Conservation (phyloP, 2,888 invertebrate genomes). For the Antheraea yamamai region DNA sequence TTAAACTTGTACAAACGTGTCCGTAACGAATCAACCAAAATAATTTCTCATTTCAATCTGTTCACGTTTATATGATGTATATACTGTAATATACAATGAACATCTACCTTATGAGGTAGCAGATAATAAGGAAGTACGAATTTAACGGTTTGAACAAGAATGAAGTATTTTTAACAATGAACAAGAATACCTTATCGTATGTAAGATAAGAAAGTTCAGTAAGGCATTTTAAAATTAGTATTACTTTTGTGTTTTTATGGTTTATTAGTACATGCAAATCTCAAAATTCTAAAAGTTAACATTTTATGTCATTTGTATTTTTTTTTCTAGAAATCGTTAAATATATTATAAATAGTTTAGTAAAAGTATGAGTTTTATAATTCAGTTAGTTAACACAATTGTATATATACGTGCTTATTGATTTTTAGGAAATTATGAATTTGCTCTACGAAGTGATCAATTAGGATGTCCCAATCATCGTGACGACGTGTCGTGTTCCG, state of each 20-base stretch:
- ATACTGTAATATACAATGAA: conserved; percentile 31
- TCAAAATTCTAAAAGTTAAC: too few relatives aligned
- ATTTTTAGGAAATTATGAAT: not conserved
- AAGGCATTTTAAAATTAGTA: not conserved
- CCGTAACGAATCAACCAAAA: conserved; percentile 50
- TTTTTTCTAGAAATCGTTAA: too few relatives aligned
- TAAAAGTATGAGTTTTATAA: not conserved
- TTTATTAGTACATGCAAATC: too few relatives aligned
- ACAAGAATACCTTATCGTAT: conserved; percentile 14
- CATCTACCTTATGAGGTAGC: conserved; percentile 35
- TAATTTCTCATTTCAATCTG: conserved; percentile 38
- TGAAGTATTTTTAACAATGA: conserved; percentile 25
- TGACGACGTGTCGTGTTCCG: too few relatives aligned
- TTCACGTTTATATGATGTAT: conserved; percentile 33
- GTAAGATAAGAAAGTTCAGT: conserved; percentile 10
- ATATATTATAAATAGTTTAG: not conserved
- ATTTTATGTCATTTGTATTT: too few relatives aligned
- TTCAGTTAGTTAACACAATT: not conserved
- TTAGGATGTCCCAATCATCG: too few relatives aligned
- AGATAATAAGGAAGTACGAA: conserved; percentile 63
- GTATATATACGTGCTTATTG: not conserved
- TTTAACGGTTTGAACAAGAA: conserved; percentile 49
- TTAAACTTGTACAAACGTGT: conserved; percentile 28
- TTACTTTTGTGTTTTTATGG: not conserved
- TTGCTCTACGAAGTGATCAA: not conserved